These are phyloP conservation scores for Leptocoma aspasia DNA, from an alignment of 2,113 vertebrate genomes.

Conservation along the genomic window DNA sequence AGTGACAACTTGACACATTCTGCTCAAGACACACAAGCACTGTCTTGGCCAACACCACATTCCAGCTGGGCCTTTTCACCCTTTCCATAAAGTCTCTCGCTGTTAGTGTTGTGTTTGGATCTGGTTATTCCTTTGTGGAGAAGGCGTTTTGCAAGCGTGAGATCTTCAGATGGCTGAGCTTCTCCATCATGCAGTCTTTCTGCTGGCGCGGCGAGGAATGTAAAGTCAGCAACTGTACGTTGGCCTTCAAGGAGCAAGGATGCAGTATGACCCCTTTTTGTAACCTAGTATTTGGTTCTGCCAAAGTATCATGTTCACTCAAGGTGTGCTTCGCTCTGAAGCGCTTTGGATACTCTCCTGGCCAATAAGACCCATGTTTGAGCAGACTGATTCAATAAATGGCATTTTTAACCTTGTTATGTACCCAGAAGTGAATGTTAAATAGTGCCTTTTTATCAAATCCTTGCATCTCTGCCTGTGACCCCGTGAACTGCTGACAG, in stretches of 20 bases:
- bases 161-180: neutral
- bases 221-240: neutral
- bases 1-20: slow-evolving; percentile 54
- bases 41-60: neutral
- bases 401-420: neutral
- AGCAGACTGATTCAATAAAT: slow-evolving; percentile 3
- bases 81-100: neutral
- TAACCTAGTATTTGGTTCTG: neutral
- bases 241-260: neutral
- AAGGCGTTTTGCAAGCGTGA: neutral
- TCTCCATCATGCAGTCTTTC: neutral
- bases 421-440: neutral
- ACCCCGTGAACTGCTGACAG: neutral
- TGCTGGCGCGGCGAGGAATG: fast-evolving
- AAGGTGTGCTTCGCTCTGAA: neutral
- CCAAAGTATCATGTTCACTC: neutral
- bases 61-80: neutral
- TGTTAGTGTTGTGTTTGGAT: slow-evolving; percentile 1
- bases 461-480: neutral
- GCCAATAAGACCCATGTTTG: neutral
- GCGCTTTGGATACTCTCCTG: neutral
- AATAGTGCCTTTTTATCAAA: neutral
- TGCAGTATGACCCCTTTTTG: neutral
- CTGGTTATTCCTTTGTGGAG: neutral
- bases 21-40: neutral